These are phyloP conservation scores for Pristionchus exspectatus DNA, from an alignment of 2,888 invertebrate species.

Conservation along the genomic window DNA sequence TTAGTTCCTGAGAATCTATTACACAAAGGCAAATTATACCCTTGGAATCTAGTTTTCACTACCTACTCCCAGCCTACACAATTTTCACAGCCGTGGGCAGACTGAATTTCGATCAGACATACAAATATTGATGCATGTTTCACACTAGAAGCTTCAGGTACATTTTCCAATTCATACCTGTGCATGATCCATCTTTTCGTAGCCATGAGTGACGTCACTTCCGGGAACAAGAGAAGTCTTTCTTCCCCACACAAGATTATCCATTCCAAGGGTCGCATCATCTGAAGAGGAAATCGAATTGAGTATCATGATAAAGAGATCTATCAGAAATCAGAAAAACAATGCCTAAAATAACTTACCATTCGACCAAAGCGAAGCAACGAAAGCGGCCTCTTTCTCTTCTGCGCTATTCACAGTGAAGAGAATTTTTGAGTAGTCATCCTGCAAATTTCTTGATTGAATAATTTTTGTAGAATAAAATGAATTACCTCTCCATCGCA, in stretches of 20 bases:
- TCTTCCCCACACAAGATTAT: conserved; percentile 45
- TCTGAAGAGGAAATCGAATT: neutral
- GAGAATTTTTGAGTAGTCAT: conserved; percentile 29
- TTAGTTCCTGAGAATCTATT: no score
- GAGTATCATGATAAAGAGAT: no score
- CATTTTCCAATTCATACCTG: neutral
- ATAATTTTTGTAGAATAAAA: neutral
- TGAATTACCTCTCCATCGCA: conserved; percentile 8
- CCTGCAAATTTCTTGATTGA: conserved; percentile 57
- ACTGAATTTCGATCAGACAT: no score
- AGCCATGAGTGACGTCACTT: conserved; percentile 9
- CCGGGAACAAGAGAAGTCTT: conserved; percentile 17
- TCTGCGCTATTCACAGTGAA: neutral
- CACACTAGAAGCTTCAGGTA: no score
- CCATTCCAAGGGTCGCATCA: conserved; percentile 12
- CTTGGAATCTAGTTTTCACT: neutral
- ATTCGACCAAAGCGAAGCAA: conserved; percentile 50
- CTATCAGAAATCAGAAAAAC: no score
- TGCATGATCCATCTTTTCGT: neutral
- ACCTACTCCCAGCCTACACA: no score
- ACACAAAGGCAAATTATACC: neutral
- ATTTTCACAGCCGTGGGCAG: no score
- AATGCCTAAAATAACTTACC: neutral
- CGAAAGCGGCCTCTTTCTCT: conserved; percentile 44
- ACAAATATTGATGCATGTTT: no score